Evolutionary conservation across 2,113 vertebrate species (phyloP).

Genomic region (Atrichornis clamosus): DNA sequence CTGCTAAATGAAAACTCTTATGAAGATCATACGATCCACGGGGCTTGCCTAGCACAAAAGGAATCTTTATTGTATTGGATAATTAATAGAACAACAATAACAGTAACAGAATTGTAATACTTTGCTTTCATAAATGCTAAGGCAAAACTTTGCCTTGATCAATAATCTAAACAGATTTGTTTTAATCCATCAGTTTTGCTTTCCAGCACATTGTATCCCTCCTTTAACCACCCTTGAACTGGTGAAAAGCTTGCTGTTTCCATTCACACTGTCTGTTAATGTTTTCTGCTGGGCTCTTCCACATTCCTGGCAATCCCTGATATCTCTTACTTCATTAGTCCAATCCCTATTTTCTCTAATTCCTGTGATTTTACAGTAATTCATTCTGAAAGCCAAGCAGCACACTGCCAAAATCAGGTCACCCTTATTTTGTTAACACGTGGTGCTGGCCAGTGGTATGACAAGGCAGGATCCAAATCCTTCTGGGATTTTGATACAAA

Average conservation of each 20-base stretch:
- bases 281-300: neutral
- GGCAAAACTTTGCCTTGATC: neutral
- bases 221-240: rapidly evolving
- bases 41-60: neutral
- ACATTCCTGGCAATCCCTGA: neutral
- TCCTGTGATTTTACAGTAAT: neutral
- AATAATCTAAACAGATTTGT: neutral
- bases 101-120: neutral
- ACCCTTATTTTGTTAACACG: neutral
- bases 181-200: neutral
- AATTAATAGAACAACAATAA: neutral
- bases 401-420: neutral
- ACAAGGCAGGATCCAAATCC: neutral
- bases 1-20: neutral
- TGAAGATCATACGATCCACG: neutral
- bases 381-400: neutral
- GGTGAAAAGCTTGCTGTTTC: neutral
- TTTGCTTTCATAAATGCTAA: neutral
- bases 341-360: neutral
- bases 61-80: neutral
- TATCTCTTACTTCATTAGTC: neutral
- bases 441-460: neutral
- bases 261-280: neutral
- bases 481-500: neutral
- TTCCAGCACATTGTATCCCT: neutral